phyloP scores from a whole-genome alignment of 2,797 vertebrate genomes.

The Lerista edwardsae region DNA sequence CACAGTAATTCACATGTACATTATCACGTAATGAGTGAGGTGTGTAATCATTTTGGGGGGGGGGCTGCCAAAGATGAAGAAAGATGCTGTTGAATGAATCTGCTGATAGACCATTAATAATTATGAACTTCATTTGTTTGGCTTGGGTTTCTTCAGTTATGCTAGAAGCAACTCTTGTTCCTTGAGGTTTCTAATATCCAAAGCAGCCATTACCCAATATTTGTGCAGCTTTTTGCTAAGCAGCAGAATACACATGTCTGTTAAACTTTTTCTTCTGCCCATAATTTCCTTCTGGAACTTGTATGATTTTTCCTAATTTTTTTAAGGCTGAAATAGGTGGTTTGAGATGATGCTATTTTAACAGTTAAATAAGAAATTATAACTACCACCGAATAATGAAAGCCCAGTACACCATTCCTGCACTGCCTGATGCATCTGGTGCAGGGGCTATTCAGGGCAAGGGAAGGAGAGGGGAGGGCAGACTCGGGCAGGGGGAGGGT shows the following conservation, averaged over 20 bases:
- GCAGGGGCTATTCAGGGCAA: no score
- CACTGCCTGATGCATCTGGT: no score
- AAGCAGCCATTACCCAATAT: constrained; percentile 55
- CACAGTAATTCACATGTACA: constrained; percentile 42
- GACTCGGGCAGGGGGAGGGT: no score
- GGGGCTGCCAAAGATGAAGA: background rate
- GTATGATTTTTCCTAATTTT: constrained; percentile 53
- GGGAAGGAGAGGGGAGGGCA: no score
- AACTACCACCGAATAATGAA: constrained; percentile 67
- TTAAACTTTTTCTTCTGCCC: constrained; percentile 42
- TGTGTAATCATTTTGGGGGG: constrained; percentile 56
- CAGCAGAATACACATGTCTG: constrained; percentile 43
- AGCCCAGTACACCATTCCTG: no score
- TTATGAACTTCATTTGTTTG: constrained; percentile 64
- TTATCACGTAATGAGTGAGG: constrained; percentile 55
- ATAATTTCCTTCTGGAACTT: constrained; percentile 57
- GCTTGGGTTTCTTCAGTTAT: constrained; percentile 39
- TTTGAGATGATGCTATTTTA: constrained; percentile 58
- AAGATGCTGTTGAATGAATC: constrained; percentile 29
- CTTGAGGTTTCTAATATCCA: constrained; percentile 65
- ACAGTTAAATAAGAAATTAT: constrained; percentile 59
- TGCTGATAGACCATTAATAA: constrained; percentile 65
- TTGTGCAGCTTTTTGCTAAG: constrained; percentile 45
- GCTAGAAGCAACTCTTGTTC: constrained; percentile 40
- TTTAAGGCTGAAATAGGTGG: constrained; percentile 59